Conservation (phyloP, 53 echinoderm and acorn worm species). For the Crossaster papposus region DNA sequence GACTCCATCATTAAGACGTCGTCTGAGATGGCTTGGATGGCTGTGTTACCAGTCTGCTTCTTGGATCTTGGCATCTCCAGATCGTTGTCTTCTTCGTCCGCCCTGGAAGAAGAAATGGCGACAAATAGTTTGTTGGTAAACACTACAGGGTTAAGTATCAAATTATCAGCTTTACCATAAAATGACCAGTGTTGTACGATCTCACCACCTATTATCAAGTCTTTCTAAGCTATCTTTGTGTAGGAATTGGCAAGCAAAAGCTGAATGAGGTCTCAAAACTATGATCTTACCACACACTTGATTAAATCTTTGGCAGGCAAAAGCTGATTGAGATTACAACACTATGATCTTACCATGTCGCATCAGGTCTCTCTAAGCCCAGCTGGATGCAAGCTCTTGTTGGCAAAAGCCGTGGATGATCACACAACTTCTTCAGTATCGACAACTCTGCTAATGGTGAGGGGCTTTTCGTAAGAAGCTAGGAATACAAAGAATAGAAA, state of each 20-base stretch:
- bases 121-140: background rate
- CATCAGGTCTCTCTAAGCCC: conserved; percentile 71
- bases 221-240: conserved; percentile 78
- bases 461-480: conserved; percentile 86
- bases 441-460: conserved; percentile 89
- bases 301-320: background rate
- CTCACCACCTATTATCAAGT: conserved; percentile 66
- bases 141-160: background rate
- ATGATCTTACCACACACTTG: too few relatives aligned
- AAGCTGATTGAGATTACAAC: background rate
- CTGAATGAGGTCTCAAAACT: conserved; percentile 80
- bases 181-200: background rate
- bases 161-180: too few relatives aligned
- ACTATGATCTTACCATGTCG: conserved; percentile 61
- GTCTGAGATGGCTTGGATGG: conserved; percentile 72
- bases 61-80: conserved; percentile 26
- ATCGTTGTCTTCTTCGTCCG: conserved; percentile 60
- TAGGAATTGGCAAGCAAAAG: conserved; percentile 82
- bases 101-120: background rate
- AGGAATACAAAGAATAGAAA: background rate
- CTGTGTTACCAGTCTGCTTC: conserved; percentile 60
- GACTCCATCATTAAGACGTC: conserved; percentile 77
- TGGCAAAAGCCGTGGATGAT: conserved; percentile 84
- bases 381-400: conserved; percentile 85
- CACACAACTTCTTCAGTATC: conserved; percentile 93